Percentiles rank a stretch among this genome's conserved stretches.
Conservation (phyloP, 1,140 invertebrate species). For the Megathymus violae region DNA sequence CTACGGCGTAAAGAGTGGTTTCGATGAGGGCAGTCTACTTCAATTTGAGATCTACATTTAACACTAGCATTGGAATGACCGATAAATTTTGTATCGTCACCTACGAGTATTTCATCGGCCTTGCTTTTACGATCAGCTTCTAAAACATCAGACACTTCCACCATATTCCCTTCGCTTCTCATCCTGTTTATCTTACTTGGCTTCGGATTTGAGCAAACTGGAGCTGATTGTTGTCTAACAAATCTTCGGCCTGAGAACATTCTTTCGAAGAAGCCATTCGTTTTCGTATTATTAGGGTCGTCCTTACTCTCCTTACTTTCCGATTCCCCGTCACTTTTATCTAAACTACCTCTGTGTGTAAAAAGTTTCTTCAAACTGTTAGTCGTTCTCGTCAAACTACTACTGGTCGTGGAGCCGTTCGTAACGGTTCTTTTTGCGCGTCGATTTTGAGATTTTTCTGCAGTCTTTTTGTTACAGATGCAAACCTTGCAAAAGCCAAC, state of each 20-base stretch:
- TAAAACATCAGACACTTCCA: slow-evolving; percentile 57
- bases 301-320: slow-evolving; percentile 58
- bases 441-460: slow-evolving; percentile 60
- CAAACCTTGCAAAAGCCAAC: slow-evolving; percentile 89
- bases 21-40: slow-evolving; percentile 52
- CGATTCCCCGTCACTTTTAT: slow-evolving; percentile 66
- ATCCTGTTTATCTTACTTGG: slow-evolving; percentile 61
- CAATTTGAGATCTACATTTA: slow-evolving; percentile 61
- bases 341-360: slow-evolving; percentile 76
- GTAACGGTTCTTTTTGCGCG: slow-evolving; percentile 70
- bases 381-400: slow-evolving; percentile 76
- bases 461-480: slow-evolving; percentile 76
- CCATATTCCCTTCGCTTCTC: slow-evolving; percentile 69
- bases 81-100: slow-evolving; percentile 57
- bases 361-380: slow-evolving; percentile 78
- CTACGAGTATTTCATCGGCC: slow-evolving; percentile 35
- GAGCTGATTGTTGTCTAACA: slow-evolving; percentile 73
- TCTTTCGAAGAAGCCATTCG: slow-evolving; percentile 63
- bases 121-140: slow-evolving; percentile 49
- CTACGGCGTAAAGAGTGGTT: slow-evolving; percentile 74
- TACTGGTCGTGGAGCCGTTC: slow-evolving; percentile 84
- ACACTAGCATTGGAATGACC: slow-evolving; percentile 67
- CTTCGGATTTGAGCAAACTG: slow-evolving; percentile 61
- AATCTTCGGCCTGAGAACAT: slow-evolving; percentile 69
- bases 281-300: slow-evolving; percentile 42